These are phyloP conservation scores for Egretta garzetta DNA, from an alignment of 2,113 vertebrate species.

Conservation along the genomic window DNA sequence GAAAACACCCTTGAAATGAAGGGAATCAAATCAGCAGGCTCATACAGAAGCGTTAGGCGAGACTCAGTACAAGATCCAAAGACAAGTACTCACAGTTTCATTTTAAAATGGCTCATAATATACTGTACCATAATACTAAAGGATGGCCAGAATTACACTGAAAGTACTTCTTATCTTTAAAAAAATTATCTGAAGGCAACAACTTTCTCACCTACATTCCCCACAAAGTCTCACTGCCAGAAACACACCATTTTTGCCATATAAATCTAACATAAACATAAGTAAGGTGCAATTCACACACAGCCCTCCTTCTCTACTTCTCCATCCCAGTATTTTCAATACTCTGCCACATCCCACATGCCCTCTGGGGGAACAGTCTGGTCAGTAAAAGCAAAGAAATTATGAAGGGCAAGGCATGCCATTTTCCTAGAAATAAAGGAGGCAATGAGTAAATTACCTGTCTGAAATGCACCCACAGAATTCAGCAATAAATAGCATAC, in stretches of 20 bases:
- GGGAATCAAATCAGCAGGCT: not conserved
- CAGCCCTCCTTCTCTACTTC: not conserved
- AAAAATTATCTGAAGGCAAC: not conserved
- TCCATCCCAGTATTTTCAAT: constrained; percentile 12
- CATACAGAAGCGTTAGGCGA: not conserved
- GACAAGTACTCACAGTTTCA: not conserved
- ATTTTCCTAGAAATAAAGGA: constrained; percentile 57
- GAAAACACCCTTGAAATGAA: not conserved
- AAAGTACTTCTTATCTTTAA: not conserved
- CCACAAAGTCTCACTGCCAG: not conserved
- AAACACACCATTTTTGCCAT: not conserved
- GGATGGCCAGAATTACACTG: not conserved
- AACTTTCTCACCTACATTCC: not conserved
- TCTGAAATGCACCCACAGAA: not conserved
- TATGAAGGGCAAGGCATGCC: constrained; percentile 44
- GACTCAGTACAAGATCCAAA: not conserved
- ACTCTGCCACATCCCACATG: constrained; percentile 65
- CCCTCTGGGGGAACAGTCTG: constrained; percentile 66
- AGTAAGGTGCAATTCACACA: not conserved
- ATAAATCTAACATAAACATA: not conserved
- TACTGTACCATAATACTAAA: not conserved
- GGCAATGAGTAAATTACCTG: not conserved
- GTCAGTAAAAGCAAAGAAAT: constrained; percentile 64
- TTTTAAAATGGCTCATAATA: not conserved
- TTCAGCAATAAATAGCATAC: not conserved